These are phyloP conservation scores for Drosophila subquinaria DNA, from an alignment of 2,888 invertebrate species.

Conservation along the genomic window DNA sequence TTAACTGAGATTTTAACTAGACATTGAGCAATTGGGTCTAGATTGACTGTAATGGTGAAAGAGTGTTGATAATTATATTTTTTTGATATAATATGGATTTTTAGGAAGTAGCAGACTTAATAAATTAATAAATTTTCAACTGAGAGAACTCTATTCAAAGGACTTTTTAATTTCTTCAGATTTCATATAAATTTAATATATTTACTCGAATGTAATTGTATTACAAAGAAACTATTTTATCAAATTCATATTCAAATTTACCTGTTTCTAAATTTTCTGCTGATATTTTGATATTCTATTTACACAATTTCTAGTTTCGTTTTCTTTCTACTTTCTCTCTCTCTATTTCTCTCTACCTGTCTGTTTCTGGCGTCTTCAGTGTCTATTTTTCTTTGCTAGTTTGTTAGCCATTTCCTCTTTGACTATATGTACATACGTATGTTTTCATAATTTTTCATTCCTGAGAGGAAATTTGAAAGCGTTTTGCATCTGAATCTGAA, in stretches of 20 bases:
- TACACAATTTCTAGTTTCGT: not conserved
- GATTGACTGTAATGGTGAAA: too few relatives aligned
- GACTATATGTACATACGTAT: not conserved
- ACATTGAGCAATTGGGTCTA: too few relatives aligned
- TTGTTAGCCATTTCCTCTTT: slow-evolving; percentile 6
- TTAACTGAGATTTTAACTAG: too few relatives aligned
- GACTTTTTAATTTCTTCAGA: too few relatives aligned
- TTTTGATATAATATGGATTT: too few relatives aligned
- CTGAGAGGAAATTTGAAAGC: slow-evolving; percentile 17
- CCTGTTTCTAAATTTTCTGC: not conserved
- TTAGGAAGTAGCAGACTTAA: too few relatives aligned
- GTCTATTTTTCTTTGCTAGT: slow-evolving; percentile 4
- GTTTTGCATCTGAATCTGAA: slow-evolving; percentile 15
- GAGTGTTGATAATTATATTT: too few relatives aligned
- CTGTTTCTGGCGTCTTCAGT: not conserved
- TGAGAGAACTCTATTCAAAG: too few relatives aligned
- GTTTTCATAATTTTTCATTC: slow-evolving; percentile 7
- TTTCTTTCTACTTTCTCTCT: not conserved
- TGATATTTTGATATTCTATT: slow-evolving; percentile 3
- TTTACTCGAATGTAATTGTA: too few relatives aligned
- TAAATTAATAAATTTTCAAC: too few relatives aligned
- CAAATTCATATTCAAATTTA: not conserved
- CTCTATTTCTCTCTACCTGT: not conserved
- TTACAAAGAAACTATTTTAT: too few relatives aligned
- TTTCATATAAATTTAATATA: too few relatives aligned